Base-by-base conservation (phyloP, 2,888 invertebrate genomes). In the Mythimna pallens region DNA sequence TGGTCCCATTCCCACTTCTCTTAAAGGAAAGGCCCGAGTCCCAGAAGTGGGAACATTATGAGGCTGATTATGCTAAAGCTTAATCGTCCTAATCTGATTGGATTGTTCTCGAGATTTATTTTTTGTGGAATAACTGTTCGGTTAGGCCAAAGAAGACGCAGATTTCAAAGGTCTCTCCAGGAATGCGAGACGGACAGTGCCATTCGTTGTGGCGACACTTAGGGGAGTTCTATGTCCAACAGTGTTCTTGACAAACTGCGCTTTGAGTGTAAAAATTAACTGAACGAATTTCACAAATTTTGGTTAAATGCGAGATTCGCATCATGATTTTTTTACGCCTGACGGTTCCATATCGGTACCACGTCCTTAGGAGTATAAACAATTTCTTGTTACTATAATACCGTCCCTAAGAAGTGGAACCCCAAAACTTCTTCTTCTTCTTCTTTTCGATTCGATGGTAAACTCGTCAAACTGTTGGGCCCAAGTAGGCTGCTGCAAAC, bases 261-360 rank as follows among this genome's bases (percentile, higher is more conserved):
- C 20, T 12, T 64, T 55, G 70, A 9, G 34, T 43, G 10, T 50
- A 36, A 30, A 43, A 54, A 63, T 12, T 12, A 9, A 40, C 1
- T 2, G 10, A 40, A 40, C 40, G 25, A 25, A 25, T 25, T 36
- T 47, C 47, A 55, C 9, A 7, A 20, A 65, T n/a, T 54, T n/a
- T 20, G 22, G 36, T 25, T 14, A 47, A 65, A 47, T 65, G 5
- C 12, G 65, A 57, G 5, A 30, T 30, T 30, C 30, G 30, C 14
- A 17, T 12, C 17, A 17, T 67, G 40, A 2, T 25, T 36, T 17
- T 47, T 2, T 22, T 76, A 20, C 7, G 3, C 2, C 25, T 10
- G 14, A n/a, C 10, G 12, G 72, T 54, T 72, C 20, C 10, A 30
- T 43, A 73, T 9, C 10, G 43, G 36, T 62, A 25, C 43, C n/a